These are phyloP conservation scores for Ochropleura plecta DNA, from an alignment of 2,888 invertebrate species.

Conservation along the genomic window DNA sequence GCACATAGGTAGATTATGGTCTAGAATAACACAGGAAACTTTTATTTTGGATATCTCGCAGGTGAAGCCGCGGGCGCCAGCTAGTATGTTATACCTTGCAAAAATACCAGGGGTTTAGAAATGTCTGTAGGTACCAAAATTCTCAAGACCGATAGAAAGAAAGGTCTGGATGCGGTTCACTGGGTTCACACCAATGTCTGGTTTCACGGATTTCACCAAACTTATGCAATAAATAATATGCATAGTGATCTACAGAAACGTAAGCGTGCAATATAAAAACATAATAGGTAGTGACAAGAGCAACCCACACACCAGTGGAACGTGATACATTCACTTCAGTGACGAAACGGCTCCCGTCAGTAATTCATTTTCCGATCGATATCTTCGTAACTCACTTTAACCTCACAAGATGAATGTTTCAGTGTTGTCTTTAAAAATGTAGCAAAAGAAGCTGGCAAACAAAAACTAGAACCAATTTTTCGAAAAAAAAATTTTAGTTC, in stretches of 20 bases:
- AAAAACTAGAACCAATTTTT: background rate
- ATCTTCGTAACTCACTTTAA: constrained; percentile 5
- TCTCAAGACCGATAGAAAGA: too few relatives aligned
- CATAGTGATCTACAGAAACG: background rate
- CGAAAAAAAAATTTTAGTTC: background rate
- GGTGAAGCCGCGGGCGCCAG: too few relatives aligned
- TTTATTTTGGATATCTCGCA: too few relatives aligned
- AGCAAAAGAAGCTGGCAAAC: background rate
- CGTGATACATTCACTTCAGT: constrained; percentile 20
- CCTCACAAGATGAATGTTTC: background rate
- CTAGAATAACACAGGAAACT: too few relatives aligned
- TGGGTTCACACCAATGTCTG: background rate
- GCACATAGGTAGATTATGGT: too few relatives aligned
- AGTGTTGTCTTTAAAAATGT: background rate
- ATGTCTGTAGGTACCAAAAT: too few relatives aligned
- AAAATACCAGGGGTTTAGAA: too few relatives aligned
- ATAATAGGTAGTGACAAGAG: constrained; percentile 8
- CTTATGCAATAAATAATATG: background rate
- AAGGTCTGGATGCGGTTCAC: background rate
- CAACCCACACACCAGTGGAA: constrained; percentile 10
- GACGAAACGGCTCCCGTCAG: background rate
- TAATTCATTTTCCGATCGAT: constrained; percentile 11
- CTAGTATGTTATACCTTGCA: too few relatives aligned
- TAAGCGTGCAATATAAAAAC: constrained; percentile 3
- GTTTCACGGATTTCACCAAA: background rate